Conservation (phyloP, 2,797 vertebrate species). For the Lindbergichthys nudifrons region DNA sequence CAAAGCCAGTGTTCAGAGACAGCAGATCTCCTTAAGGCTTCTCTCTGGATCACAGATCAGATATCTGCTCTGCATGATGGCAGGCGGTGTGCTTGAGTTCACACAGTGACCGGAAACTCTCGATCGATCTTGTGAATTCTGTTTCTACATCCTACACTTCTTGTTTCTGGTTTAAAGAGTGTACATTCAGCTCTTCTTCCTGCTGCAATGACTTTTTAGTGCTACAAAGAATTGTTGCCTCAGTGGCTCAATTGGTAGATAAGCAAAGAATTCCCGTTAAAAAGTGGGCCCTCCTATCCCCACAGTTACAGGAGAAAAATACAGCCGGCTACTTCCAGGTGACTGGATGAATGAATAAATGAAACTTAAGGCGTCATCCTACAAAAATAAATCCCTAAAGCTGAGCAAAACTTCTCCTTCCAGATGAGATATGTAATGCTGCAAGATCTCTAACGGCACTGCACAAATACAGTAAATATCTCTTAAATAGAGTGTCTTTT, state of each 20-base stretch:
- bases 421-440: constrained; percentile 27
- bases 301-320: not conserved
- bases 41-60: constrained; percentile 2
- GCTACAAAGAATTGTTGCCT: not conserved
- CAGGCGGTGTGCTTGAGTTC: not conserved
- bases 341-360: not conserved
- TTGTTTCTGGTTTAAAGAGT: not conserved
- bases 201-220: not conserved
- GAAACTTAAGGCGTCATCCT: constrained; percentile 2
- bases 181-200: not conserved
- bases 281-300: not conserved
- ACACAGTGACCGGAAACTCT: not conserved
- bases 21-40: not conserved
- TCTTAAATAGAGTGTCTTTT: constrained; percentile 24
- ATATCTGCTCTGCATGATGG: not conserved
- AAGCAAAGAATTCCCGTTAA: not conserved
- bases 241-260: not conserved
- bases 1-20: not conserved
- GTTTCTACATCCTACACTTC: not conserved
- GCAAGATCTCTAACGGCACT: constrained; percentile 28
- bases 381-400: constrained; percentile 20
- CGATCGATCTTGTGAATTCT: not conserved
- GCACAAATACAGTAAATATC: constrained; percentile 51
- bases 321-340: not conserved
- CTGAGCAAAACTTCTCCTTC: constrained; percentile 25